Conservation (phyloP, 2,888 invertebrate genomes). For the Hybos culiciformis region DNA sequence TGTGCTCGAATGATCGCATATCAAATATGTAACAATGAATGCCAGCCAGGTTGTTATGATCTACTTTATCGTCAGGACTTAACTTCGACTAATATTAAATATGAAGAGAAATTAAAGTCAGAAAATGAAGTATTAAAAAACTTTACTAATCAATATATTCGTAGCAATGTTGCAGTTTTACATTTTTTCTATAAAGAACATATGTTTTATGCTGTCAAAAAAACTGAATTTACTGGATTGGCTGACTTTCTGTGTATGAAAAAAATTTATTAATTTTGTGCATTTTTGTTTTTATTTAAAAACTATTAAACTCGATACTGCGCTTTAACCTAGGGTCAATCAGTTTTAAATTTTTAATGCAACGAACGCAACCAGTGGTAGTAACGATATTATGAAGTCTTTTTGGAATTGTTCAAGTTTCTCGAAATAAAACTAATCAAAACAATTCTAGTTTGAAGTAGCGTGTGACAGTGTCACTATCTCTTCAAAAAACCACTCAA, state of each 20-base stretch:
- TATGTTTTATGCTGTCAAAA: slow-evolving; percentile 52
- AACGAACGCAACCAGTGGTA: too few relatives aligned
- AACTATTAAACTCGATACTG: too few relatives aligned
- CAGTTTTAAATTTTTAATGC: too few relatives aligned
- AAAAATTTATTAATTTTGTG: too few relatives aligned
- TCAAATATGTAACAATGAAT: slow-evolving; percentile 28
- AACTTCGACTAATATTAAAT: slow-evolving; percentile 41
- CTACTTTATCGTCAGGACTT: slow-evolving; percentile 47
- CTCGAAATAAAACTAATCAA: too few relatives aligned
- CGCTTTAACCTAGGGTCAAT: too few relatives aligned
- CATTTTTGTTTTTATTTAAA: too few relatives aligned
- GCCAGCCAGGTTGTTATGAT: slow-evolving; percentile 63
- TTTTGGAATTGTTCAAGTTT: too few relatives aligned
- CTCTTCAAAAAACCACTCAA: too few relatives aligned
- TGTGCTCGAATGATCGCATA: slow-evolving; percentile 39
- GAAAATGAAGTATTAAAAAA: slow-evolving; percentile 17
- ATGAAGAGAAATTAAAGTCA: slow-evolving; percentile 22
- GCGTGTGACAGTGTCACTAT: too few relatives aligned
- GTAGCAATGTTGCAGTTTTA: slow-evolving; percentile 51
- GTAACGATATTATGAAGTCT: too few relatives aligned
- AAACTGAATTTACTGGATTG: slow-evolving; percentile 62
- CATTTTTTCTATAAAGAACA: slow-evolving; percentile 58
- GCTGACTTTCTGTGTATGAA: slow-evolving; percentile 71
- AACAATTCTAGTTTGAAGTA: too few relatives aligned
- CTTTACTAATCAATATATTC: slow-evolving; percentile 17